Percentiles rank a stretch among this genome's conserved stretches.
Evolutionary conservation across 1,140 invertebrate species (phyloP).

Genomic region (Heliconius nattereri): DNA sequence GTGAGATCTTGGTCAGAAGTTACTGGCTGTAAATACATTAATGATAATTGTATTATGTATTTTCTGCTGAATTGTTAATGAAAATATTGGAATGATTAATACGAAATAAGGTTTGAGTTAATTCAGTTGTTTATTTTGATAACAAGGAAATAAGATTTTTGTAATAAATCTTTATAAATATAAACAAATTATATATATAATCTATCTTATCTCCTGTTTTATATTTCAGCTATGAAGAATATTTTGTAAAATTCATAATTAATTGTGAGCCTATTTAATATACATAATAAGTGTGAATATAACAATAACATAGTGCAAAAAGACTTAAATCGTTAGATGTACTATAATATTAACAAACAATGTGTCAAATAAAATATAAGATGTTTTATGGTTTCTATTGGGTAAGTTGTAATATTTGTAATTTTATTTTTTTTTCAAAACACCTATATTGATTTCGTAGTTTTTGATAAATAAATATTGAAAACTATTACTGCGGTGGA

Average conservation of each 20-base stretch:
- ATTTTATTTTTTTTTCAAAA: conserved; percentile 68
- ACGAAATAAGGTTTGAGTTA: conserved; percentile 16
- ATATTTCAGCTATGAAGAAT: conserved; percentile 19
- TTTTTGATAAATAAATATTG: conserved; percentile 79
- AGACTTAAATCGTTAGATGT: conserved; percentile 64
- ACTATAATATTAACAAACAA: conserved; percentile 58
- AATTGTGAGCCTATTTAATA: conserved; percentile 33
- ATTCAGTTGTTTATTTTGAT: not conserved
- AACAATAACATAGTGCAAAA: conserved; percentile 71
- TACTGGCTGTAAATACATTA: conserved; percentile 49
- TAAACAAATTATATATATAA: not conserved
- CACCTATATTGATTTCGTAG: conserved; percentile 68
- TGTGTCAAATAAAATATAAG: conserved; percentile 48
- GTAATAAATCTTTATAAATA: not conserved
- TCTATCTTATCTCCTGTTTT: conserved; percentile 31
- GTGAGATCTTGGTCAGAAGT: conserved; percentile 14
- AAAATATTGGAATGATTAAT: conserved; percentile 32
- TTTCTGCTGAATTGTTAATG: conserved; percentile 26
- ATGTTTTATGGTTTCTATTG: conserved; percentile 50
- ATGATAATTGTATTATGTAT: conserved; percentile 36
- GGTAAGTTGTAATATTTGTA: conserved; percentile 76
- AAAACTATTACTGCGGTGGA: conserved; percentile 55
- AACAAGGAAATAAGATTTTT: not conserved
- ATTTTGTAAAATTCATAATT: conserved; percentile 29
- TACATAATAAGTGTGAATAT: conserved; percentile 69